A percentile compares a stretch with the other conserved stretches of the same genome.
Evolutionary conservation across 1,140 invertebrate species (phyloP).

Genomic region (Mycetomoellerius zeteki): DNA sequence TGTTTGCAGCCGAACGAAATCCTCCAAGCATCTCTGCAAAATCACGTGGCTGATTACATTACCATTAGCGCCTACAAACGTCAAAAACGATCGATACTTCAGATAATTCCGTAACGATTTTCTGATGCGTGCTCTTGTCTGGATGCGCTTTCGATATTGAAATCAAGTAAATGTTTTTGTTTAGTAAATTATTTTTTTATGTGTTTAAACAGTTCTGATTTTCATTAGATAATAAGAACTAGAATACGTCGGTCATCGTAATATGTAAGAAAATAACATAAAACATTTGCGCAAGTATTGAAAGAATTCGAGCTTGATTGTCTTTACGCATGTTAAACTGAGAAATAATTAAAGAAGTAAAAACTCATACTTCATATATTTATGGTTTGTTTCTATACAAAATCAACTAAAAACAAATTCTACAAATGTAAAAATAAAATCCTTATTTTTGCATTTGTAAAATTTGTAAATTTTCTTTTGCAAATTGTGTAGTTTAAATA

Average conservation of each 20-base stretch:
- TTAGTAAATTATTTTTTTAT: background rate
- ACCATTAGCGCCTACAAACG: background rate
- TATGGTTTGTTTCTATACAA: too few species aligned
- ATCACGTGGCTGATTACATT: constrained; percentile 14
- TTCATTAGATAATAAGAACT: background rate
- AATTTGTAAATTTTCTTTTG: too few species aligned
- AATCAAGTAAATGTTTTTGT: constrained; percentile 20
- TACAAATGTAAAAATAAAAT: too few species aligned
- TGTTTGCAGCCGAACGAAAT: background rate
- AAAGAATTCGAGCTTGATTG: background rate
- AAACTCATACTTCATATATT: background rate
- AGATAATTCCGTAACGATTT: constrained; percentile 11
- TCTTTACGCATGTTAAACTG: too few species aligned
- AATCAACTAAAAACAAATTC: too few species aligned
- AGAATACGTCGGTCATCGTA: background rate
- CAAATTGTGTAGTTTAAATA: too few species aligned
- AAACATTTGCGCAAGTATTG: background rate
- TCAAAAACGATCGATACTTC: constrained; percentile 18
- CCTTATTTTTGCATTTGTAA: too few species aligned
- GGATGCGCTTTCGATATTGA: background rate
- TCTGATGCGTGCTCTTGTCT: constrained; percentile 12
- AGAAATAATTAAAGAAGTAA: background rate
- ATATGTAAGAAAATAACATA: background rate
- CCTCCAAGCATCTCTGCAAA: background rate
- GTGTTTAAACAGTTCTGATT: background rate